phyloP scores from a whole-genome alignment of 2,888 invertebrate genomes.

The Griposia aprilina region DNA sequence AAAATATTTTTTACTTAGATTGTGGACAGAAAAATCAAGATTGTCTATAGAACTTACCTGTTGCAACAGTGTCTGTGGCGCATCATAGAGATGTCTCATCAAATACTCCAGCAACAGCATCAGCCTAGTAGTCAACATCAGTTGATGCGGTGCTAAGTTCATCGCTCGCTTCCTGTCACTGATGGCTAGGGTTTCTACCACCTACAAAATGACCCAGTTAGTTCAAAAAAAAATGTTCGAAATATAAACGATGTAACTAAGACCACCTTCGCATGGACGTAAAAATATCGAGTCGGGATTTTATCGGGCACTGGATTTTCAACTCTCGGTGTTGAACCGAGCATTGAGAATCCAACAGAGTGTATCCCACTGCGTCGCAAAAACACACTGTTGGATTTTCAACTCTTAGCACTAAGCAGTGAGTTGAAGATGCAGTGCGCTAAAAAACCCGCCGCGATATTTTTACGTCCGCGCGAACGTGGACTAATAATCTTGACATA shows the following conservation, averaged over 20 bases:
- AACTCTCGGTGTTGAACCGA: too few relatives aligned
- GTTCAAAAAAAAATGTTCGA: neutral
- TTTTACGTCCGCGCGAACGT: too few relatives aligned
- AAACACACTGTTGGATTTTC: too few relatives aligned
- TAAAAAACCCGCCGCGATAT: too few relatives aligned
- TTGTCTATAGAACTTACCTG: slow-evolving; percentile 90
- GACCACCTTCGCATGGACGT: too few relatives aligned
- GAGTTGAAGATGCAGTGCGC: too few relatives aligned
- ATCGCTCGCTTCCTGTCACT: slow-evolving; percentile 83
- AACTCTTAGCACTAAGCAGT: too few relatives aligned
- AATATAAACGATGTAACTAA: neutral
- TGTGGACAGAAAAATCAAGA: neutral
- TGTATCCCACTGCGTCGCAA: too few relatives aligned
- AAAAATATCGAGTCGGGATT: too few relatives aligned
- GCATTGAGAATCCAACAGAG: too few relatives aligned
- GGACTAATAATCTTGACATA: neutral
- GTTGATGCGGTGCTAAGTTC: slow-evolving; percentile 90
- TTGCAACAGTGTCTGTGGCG: slow-evolving; percentile 95
- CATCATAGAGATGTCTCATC: slow-evolving; percentile 98
- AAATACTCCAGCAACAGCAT: slow-evolving; percentile 97
- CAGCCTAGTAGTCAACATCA: slow-evolving; percentile 95
- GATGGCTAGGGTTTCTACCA: slow-evolving; percentile 86
- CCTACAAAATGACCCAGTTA: too few relatives aligned
- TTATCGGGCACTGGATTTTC: too few relatives aligned
- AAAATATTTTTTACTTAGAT: neutral